Base-by-base conservation (phyloP, 1,140 invertebrate species). In the Psix sp. region DNA sequence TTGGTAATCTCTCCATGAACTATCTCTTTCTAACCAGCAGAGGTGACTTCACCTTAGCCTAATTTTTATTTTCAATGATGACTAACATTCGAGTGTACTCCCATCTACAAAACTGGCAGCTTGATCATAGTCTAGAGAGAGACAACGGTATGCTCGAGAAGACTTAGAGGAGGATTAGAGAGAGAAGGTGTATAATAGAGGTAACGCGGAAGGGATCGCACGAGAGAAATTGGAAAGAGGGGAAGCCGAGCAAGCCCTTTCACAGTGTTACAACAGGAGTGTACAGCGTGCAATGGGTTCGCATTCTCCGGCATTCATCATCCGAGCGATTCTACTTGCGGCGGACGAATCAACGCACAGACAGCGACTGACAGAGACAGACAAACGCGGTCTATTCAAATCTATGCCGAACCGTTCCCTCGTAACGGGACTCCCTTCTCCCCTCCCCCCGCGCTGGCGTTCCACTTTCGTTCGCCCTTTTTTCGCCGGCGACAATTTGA, bases 81-180 rank as follows among this genome's bases (percentile, higher is more conserved):
- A n/a, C n/a, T n/a, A n/a, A n/a, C n/a, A n/a, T n/a, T n/a, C n/a
- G n/a, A n/a, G n/a, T n/a, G n/a, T n/a, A n/a, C n/a, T n/a, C n/a
- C n/a, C n/a, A n/a, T n/a, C n/a, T 29, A 29, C 26, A 2, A 29
- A 10, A 4, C 9, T 9, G 26, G 7, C 26, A 29, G 6, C 2
- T 29, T 29, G 78, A 84, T 83, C 81, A 82, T 77, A 82, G 79
- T 82, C 77, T 78, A 80, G 74, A 82, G 68, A 76, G 74, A 81
- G 63, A 77, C 52, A 56, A 48, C 21, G 14, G 56, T 5, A 48
- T 31, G 51, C 43, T 63, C 59, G 65, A 57, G 73, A 56, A 31
- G 35, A n/a, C 13, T 43, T 15, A 51, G 43, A 57, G 63, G 16
- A 57, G n/a, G 60, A 29, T 54, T 20, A 71, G 42, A 65, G 31